Base-by-base conservation (phyloP, 2,888 invertebrate species). In the Horisme vitalbata region DNA sequence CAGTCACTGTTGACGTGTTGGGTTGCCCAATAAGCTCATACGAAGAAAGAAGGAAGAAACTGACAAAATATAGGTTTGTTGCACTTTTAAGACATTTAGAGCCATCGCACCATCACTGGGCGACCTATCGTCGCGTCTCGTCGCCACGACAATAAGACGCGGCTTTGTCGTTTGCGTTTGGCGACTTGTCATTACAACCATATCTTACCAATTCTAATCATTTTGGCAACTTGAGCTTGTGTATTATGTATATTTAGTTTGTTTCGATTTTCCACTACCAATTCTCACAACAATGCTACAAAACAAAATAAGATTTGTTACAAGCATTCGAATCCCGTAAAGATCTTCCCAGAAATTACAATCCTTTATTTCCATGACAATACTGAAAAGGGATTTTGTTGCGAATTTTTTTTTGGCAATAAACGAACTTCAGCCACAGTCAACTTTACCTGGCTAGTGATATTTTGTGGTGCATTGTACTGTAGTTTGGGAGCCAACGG, bases 401-500 rank as follows among this genome's bases (percentile, higher is more conserved):
- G 12, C 14, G 21, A 33, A 37, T 37, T 45, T 37, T 45, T 45
- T 45, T 32, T 27, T 21, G 21, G 26, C 37, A 37, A 26, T 45
- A 20, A 20, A 32, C 14, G 32, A 37, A 27, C 32, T 36, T 11
- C 26, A 14, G 14, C 37, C 37, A 21, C 27, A 10, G 32, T 45
- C 37, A 32, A 37, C 37, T 37, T n/a, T 21, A 46, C 41, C 36
- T 37, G 33, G 28, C 23, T 33, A 28, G 47, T 28, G 23, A 43
- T 47, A 47, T 47, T 43, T 37, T 21, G 37, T 32, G 15, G 36
- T 37, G 31, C 31, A 41, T 32, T 36, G 41, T 33, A 46, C 28
- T 35, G 11, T 41, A 41, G 41, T 6, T 1, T 13, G 3, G 20
- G 21, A 45, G 37, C 10, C 13, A 10, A 11, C n/a, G 11, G 4